These are phyloP conservation scores for Holothuria glaberrima DNA, from an alignment of 35 echinoderm and acorn worm genomes.

Conservation along the genomic window DNA sequence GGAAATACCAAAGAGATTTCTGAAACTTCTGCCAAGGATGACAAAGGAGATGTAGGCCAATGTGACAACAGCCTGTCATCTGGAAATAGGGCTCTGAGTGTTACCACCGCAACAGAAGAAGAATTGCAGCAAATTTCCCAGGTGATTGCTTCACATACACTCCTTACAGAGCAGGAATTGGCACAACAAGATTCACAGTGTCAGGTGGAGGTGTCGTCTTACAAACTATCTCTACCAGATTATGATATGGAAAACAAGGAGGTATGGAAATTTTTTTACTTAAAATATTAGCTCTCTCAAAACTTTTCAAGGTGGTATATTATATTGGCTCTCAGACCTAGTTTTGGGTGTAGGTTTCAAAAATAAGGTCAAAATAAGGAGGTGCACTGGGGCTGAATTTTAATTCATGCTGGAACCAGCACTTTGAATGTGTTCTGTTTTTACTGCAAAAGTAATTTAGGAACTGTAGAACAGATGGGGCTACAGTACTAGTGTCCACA, in stretches of 20 bases:
- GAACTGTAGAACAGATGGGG: no score
- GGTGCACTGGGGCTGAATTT: no score
- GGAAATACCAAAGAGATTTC: background rate
- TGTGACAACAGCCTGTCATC: background rate
- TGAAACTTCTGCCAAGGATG: background rate
- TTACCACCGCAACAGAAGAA: conserved; percentile 41
- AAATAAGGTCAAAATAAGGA: no score
- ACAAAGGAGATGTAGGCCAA: background rate
- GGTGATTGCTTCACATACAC: conserved; percentile 23
- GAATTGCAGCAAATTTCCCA: conserved; percentile 39
- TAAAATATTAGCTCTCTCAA: no score
- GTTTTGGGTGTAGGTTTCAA: no score
- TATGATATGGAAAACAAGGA: background rate
- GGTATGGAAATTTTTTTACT: background rate
- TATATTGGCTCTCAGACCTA: no score
- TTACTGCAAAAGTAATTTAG: no score
- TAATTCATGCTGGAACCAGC: no score
- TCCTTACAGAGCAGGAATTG: background rate
- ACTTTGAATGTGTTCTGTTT: no score
- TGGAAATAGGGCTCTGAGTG: background rate
- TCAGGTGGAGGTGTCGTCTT: background rate
- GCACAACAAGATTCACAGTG: background rate
- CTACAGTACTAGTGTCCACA: no score
- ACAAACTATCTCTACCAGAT: background rate
- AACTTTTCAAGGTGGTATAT: background rate